Evolutionary conservation across 2,888 invertebrate genomes (phyloP).

Genomic region (Poecilobothrus nobilitatus): DNA sequence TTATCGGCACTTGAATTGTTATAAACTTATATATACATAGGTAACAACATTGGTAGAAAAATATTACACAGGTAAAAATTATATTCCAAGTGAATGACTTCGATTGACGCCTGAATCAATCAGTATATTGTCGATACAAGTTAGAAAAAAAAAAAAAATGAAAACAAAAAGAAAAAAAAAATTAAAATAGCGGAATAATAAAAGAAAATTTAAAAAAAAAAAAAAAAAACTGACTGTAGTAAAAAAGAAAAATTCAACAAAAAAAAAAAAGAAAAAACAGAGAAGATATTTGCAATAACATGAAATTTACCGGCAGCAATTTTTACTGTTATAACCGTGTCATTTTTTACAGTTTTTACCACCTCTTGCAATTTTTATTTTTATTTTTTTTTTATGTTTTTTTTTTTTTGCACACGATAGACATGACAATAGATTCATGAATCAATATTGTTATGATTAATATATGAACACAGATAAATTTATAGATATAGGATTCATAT

Average conservation of each 20-base stretch:
- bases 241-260: too few species aligned
- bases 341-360: neutral
- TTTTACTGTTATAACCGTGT: neutral
- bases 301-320: slow-evolving; percentile 3
- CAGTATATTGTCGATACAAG: slow-evolving; percentile 23
- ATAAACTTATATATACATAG: slow-evolving; percentile 2
- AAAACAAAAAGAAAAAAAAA: neutral
- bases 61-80: slow-evolving; percentile 23
- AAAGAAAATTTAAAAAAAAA: too few species aligned
- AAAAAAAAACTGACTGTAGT: too few species aligned
- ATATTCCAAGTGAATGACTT: slow-evolving; percentile 39
- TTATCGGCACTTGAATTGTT: slow-evolving; percentile 39
- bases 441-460: neutral
- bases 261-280: too few species aligned
- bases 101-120: slow-evolving; percentile 43
- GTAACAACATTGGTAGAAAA: slow-evolving; percentile 10
- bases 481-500: neutral
- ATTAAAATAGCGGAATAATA: too few species aligned
- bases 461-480: neutral
- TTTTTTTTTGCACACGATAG: neutral
- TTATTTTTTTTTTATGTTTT: neutral
- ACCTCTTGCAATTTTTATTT: neutral
- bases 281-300: neutral
- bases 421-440: neutral
- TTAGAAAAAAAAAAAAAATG: slow-evolving; percentile 8